These are phyloP conservation scores for Tympanuchus pallidicinctus DNA, from an alignment of 2,113 vertebrate species.

Conservation along the genomic window DNA sequence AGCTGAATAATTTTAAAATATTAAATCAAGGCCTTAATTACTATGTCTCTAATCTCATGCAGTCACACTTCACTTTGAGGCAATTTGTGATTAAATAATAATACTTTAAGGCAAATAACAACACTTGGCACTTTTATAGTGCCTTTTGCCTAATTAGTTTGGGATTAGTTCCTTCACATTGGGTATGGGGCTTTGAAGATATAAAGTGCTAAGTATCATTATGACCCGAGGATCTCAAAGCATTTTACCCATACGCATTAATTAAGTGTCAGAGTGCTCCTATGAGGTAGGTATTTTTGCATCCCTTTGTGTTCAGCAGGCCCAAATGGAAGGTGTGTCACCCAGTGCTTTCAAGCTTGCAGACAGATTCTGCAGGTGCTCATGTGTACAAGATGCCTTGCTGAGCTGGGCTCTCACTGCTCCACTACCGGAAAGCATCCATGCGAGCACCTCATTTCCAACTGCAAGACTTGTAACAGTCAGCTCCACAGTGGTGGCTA, in stretches of 20 bases:
- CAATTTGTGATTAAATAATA: conserved; percentile 75
- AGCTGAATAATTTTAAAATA: conserved; percentile 73
- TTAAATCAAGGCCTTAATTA: conserved; percentile 73
- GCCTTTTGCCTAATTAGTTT: conserved; percentile 77
- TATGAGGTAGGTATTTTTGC: conserved; percentile 40
- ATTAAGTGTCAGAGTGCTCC: conserved; percentile 53
- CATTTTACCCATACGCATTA: conserved; percentile 49
- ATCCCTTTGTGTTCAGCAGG: conserved; percentile 5
- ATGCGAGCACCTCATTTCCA: accelerated
- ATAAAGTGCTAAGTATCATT: conserved; percentile 70
- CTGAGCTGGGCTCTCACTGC: background rate
- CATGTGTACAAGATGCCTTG: background rate
- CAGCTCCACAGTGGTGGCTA: background rate
- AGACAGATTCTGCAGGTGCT: background rate
- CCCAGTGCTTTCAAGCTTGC: background rate
- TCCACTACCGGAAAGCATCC: background rate
- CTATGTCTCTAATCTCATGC: conserved; percentile 61
- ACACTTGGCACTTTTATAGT: conserved; percentile 70
- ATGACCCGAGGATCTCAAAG: conserved; percentile 69
- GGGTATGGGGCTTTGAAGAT: conserved; percentile 76
- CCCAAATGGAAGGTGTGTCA: background rate
- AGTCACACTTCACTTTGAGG: conserved; percentile 69
- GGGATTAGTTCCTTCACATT: conserved; percentile 67
- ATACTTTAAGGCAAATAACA: conserved; percentile 72
- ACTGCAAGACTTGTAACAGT: accelerated